Conservation (phyloP, 2,113 vertebrate genomes). For the Anas platyrhynchos region DNA sequence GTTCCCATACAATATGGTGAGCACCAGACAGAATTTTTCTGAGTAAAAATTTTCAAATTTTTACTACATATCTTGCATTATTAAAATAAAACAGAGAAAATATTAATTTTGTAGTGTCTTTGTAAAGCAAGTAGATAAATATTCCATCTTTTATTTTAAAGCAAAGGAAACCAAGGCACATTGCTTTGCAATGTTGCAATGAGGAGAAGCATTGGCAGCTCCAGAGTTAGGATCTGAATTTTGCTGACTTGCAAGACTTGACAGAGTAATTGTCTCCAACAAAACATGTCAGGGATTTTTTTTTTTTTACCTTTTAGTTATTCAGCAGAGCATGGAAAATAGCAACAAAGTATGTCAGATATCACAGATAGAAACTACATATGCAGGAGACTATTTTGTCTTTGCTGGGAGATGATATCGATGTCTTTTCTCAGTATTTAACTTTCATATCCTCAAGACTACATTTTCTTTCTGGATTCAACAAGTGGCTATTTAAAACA, state of each 20-base stretch:
- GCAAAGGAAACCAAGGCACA: not conserved
- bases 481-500: not conserved
- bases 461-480: not conserved
- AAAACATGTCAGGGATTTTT: not conserved
- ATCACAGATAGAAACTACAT: not conserved
- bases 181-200: not conserved
- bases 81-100: not conserved
- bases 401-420: not conserved
- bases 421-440: not conserved
- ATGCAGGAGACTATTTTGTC: not conserved
- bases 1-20: accelerated
- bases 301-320: not conserved
- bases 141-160: not conserved
- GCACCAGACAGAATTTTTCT: not conserved
- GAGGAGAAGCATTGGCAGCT: not conserved
- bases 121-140: not conserved
- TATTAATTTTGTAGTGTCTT: not conserved
- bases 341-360: not conserved
- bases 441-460: not conserved
- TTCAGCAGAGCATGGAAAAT: not conserved
- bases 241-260: not conserved
- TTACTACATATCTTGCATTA: not conserved
- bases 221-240: not conserved
- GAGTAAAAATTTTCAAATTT: not conserved
- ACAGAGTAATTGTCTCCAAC: not conserved